Base-by-base conservation (phyloP, 2,888 invertebrate genomes). In the Prosapia bicincta region DNA sequence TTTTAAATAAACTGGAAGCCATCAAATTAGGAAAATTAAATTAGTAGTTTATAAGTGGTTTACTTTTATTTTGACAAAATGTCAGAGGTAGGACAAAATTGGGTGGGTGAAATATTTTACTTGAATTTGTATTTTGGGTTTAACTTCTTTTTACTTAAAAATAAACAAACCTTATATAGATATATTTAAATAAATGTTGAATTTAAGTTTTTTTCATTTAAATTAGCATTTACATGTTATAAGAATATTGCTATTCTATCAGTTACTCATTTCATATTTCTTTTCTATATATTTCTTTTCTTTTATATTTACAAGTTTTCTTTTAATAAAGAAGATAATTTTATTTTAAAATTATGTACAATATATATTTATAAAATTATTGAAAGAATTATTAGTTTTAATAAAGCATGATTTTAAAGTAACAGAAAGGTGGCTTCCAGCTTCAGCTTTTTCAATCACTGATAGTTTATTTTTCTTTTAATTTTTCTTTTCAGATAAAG, bases 401-500 rank as follows among this genome's bases (percentile, higher is more conserved):
- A 20, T 20, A 20, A 54, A 20, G 54, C 54, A 54, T 54, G 54
- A 54, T 54, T 54, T 54, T 54, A 13, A 54, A 54, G 20, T 54
- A 38, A 54, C 54, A 54, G 54, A 54, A 54, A 54, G 54, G 20
- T 72, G 72, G 72, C 72, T 72, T 72, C 67, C 72, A 72, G 72
- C 25, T 30, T 30, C 66, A 28, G 1, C 15, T 72, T 23, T 69
- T 10, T 25, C 6, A 68, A 32, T 78, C 30, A 3, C 69, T n/a
- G 15, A 69, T 66, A 66, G 30, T 66, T 75, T 32, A 76, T 28
- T 69, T 24, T 28, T 69, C 13, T 66, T 23, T 67, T 66, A 66
- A 26, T 89, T 87, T 90, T 90, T 87, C 85, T 87, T 95, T 93
- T 85, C 96, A 99, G 99, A 98, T 93, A 96, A 97, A 91, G 95